Conservation (phyloP, 1,140 invertebrate species). For the Littorina saxatilis region DNA sequence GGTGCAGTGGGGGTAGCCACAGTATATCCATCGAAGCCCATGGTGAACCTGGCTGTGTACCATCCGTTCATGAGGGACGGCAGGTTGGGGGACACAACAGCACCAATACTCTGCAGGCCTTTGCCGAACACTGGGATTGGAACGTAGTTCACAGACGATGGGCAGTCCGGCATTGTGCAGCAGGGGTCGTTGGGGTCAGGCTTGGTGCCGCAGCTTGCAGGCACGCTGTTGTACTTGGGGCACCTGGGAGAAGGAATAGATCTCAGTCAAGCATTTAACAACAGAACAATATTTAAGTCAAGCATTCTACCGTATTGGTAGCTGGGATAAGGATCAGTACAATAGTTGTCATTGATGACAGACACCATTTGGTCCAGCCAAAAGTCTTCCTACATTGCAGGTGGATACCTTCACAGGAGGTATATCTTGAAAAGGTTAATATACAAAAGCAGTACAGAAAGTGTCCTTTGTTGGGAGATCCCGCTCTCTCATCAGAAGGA, state of each 20-base stretch:
- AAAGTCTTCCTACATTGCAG: no score
- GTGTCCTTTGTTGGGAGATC: no score
- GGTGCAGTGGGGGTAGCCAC: conserved; percentile 38
- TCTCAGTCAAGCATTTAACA: no score
- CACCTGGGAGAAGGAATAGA: conserved; percentile 41
- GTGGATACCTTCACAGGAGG: no score
- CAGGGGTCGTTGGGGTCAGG: conserved; percentile 55
- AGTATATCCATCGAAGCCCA: conserved; percentile 40
- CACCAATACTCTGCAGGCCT: conserved; percentile 48
- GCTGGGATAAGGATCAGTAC: no score
- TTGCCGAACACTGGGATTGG: conserved; percentile 48
- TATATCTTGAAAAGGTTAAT: no score
- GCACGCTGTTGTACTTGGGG: conserved; percentile 53
- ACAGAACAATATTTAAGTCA: no score
- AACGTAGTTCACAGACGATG: conserved; percentile 43
- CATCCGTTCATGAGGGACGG: conserved; percentile 45
- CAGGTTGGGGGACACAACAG: conserved; percentile 52
- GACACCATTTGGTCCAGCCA: no score
- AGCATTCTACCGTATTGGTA: no score
- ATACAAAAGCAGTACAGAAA: no score
- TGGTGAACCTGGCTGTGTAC: conserved; percentile 45
- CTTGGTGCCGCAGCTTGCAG: conserved; percentile 40
- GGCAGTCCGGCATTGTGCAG: conserved; percentile 54
- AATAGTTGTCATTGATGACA: no score
- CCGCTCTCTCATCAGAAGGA: no score